A percentile compares a stretch with the other conserved stretches of the same genome.
Conservation (phyloP, 1,140 invertebrate genomes). For the Zaprionus inermis region DNA sequence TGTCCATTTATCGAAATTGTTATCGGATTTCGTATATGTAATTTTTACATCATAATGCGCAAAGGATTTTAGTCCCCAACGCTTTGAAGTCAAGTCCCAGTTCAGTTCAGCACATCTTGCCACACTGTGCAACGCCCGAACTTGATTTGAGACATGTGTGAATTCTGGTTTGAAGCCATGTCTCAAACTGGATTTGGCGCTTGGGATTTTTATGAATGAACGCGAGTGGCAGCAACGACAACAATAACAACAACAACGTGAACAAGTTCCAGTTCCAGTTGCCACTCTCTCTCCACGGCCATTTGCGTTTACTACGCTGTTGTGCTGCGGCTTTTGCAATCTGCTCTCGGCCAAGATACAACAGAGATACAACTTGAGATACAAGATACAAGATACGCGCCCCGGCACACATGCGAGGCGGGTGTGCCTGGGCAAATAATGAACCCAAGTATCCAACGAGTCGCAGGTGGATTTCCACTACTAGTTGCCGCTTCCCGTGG, state of each 20-base stretch:
- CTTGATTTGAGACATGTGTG: conserved; percentile 75
- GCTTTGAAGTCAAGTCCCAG: not conserved
- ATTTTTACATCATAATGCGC: not conserved
- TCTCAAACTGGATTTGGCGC: conserved; percentile 79
- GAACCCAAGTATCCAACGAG: conserved; percentile 42
- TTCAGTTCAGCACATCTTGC: conserved; percentile 20
- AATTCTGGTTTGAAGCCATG: conserved; percentile 76
- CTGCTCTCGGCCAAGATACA: conserved; percentile 68
- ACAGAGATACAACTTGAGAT: conserved; percentile 52
- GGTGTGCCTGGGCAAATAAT: conserved; percentile 65
- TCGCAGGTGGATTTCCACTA: conserved; percentile 73
- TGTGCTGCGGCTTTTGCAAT: conserved; percentile 49
- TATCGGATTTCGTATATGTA: not conserved
- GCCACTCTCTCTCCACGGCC: conserved; percentile 60
- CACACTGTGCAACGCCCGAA: conserved; percentile 69
- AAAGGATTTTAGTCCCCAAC: not conserved
- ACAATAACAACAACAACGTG: conserved; percentile 33
- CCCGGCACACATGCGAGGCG: conserved; percentile 42
- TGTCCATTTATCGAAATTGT: conserved; percentile 41
- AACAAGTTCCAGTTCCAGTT: conserved; percentile 38
- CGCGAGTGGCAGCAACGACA: conserved; percentile 60
- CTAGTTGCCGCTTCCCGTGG: conserved; percentile 57
- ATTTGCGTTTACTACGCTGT: conserved; percentile 74
- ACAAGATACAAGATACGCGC: conserved; percentile 57
- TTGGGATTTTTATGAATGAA: conserved; percentile 82